These are phyloP conservation scores for Toxostoma redivivum DNA, from an alignment of 2,113 vertebrate genomes.

Conservation along the genomic window DNA sequence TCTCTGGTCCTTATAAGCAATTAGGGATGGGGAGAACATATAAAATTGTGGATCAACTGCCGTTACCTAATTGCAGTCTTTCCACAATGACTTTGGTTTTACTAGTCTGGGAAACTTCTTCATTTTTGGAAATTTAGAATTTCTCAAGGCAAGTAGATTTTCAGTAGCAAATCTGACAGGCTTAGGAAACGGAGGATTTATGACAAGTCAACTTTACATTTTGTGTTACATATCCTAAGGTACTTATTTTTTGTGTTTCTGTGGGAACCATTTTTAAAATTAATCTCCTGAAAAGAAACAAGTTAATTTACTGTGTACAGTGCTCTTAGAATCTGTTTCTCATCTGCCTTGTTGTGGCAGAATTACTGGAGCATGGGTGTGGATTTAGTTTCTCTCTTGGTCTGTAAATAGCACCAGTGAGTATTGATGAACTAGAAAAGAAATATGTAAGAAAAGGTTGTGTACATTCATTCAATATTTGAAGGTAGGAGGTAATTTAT, in stretches of 20 bases:
- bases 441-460: not conserved
- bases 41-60: not conserved
- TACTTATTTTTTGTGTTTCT: not conserved
- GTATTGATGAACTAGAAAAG: not conserved
- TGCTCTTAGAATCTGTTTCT: not conserved
- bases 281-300: not conserved
- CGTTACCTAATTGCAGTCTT: not conserved
- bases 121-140: accelerated
- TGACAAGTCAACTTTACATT: not conserved
- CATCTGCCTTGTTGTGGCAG: not conserved
- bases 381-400: not conserved
- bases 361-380: not conserved
- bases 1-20: not conserved
- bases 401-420: not conserved
- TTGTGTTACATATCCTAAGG: not conserved
- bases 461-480: not conserved
- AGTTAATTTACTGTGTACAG: not conserved
- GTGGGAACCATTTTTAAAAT: not conserved
- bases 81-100: not conserved
- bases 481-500: not conserved
- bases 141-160: not conserved
- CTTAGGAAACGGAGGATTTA: not conserved
- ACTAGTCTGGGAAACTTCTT: not conserved
- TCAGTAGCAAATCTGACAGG: not conserved
- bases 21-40: accelerated